phyloP scores from a whole-genome alignment of 2,888 invertebrate species.

The Subacronicta megacephala region DNA sequence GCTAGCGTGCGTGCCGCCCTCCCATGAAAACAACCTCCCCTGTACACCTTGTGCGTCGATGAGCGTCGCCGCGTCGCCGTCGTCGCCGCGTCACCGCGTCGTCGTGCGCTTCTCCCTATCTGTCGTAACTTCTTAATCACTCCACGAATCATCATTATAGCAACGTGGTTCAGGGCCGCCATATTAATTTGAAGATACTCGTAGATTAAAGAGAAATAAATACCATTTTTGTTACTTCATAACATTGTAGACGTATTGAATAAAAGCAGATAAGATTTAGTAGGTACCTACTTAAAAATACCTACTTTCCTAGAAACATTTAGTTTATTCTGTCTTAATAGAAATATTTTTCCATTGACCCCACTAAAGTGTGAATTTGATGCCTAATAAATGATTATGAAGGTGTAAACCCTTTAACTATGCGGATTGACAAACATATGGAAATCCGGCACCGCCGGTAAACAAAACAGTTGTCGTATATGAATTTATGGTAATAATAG shows the following conservation, averaged over 20 bases:
- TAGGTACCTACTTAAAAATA: too few relatives aligned
- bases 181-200: conserved; percentile 52
- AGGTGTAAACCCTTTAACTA: conserved; percentile 38
- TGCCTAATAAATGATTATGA: conserved; percentile 40
- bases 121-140: conserved; percentile 53
- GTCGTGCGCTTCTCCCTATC: conserved; percentile 20
- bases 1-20: conserved; percentile 51
- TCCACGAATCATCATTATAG: conserved; percentile 54
- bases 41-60: conserved; percentile 23
- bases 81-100: too few relatives aligned
- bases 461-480: conserved; percentile 29
- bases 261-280: too few relatives aligned
- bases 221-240: conserved; percentile 28
- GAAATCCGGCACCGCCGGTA: conserved; percentile 17
- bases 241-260: too few relatives aligned
- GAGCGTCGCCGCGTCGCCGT: too few relatives aligned
- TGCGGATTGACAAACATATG: conserved; percentile 38
- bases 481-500: conserved; percentile 45
- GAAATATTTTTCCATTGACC: conserved; percentile 2
- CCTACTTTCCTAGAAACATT: too few relatives aligned
- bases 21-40: conserved; percentile 52
- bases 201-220: conserved; percentile 56
- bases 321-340: conserved; percentile 6
- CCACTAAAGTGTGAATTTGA: conserved; percentile 12
- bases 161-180: conserved; percentile 54